These are phyloP conservation scores for Amazona guildingii DNA, from an alignment of 2,113 vertebrate genomes.

Conservation along the genomic window DNA sequence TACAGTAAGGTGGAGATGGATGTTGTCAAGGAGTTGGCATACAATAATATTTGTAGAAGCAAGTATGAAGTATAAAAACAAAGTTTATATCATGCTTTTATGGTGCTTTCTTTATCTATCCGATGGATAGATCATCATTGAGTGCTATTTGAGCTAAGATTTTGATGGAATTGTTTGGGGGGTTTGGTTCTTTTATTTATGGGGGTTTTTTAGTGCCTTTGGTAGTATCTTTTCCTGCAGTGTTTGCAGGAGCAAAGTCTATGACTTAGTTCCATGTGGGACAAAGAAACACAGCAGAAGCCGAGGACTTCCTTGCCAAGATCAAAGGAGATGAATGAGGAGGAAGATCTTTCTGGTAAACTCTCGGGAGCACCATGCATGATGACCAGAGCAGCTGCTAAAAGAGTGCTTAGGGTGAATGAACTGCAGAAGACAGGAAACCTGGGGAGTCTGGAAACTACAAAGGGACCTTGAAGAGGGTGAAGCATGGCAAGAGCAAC, in stretches of 20 bases:
- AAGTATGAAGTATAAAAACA: background rate
- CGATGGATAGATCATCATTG: background rate
- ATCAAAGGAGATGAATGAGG: background rate
- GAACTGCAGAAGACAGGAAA: background rate
- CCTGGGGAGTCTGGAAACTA: background rate
- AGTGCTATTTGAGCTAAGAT: conserved; percentile 14
- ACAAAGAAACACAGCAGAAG: background rate
- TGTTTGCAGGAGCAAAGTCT: conserved; percentile 32
- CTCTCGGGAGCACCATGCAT: background rate
- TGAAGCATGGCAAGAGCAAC: background rate
- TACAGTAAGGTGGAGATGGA: background rate
- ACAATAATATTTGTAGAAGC: background rate
- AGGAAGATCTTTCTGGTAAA: background rate
- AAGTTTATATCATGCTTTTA: conserved; percentile 6
- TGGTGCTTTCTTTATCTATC: conserved; percentile 23
- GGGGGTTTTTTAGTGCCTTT: conserved; percentile 19
- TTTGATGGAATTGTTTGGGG: background rate
- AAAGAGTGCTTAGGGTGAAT: background rate
- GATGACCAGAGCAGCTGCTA: background rate
- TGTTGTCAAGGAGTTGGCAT: background rate
- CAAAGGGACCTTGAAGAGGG: background rate
- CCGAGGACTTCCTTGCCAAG: background rate
- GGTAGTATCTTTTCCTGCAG: conserved; percentile 13
- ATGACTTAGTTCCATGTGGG: conserved; percentile 36
- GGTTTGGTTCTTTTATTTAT: background rate